A percentile compares a stretch with the other conserved stretches of the same genome.
These are phyloP conservation scores for Australoheros scitulus DNA, from an alignment of 2,113 vertebrate genomes.

Conservation along the genomic window DNA sequence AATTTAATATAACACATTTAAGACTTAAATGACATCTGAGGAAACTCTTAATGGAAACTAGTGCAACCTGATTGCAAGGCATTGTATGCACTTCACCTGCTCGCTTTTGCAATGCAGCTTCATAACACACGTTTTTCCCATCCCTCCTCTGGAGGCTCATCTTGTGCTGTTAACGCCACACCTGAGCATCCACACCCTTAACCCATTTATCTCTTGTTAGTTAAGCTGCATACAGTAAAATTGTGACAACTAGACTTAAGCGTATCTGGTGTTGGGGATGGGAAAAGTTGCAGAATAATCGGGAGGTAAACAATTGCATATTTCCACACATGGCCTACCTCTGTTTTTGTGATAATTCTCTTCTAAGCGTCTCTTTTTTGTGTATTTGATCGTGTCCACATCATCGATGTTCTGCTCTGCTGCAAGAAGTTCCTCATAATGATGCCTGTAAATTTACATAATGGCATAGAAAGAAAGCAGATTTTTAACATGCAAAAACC, in stretches of 20 bases:
- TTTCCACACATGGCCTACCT: conserved; percentile 48
- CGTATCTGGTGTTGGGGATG: not conserved
- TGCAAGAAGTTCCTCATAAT: conserved; percentile 55
- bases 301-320: not conserved
- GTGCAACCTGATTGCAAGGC: not conserved
- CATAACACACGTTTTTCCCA: not conserved
- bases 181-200: not conserved
- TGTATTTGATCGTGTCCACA: conserved; percentile 72
- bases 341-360: conserved; percentile 33
- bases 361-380: conserved; percentile 74
- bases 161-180: not conserved
- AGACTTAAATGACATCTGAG: too few relatives aligned
- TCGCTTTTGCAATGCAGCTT: not conserved
- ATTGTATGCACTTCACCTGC: not conserved
- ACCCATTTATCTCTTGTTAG: not conserved
- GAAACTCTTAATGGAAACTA: not conserved
- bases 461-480: too few relatives aligned
- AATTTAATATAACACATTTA: too few relatives aligned
- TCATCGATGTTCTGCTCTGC: conserved; percentile 57
- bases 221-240: not conserved
- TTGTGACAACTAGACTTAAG: not conserved
- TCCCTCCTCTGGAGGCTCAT: not conserved
- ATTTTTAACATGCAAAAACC: not conserved
- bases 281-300: not conserved
- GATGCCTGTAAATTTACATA: conserved; percentile 64